Evolutionary conservation across 2,113 vertebrate genomes (phyloP), one percentile per base, ranked within the genome.

Genomic region (Dicaeum eximium): DNA sequence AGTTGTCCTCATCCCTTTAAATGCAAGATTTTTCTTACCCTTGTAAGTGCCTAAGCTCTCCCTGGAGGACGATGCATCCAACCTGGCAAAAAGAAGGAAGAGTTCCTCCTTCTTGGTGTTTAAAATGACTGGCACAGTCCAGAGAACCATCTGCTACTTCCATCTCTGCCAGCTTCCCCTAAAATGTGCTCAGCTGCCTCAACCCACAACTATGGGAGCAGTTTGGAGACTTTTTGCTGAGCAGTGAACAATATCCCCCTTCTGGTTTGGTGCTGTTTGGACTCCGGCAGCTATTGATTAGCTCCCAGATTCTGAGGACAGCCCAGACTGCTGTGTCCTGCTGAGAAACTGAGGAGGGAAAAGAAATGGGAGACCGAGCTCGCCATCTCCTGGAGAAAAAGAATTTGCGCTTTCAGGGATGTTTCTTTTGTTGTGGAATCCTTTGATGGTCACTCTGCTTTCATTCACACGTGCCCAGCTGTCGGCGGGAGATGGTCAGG

Each of bases 331-430:
- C 15, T 10, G 48, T 14, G 48, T 30, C 33, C 66, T n/a, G 45
- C 23, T 7, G 5, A 40, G 48, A 64, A 53, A 37, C 79, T 12
- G 45, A 12, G 5, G 27, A 40, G 42, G 48, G 33, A 64, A 40
- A 5, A 37, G 77, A 33, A 92, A 58, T 2, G 27, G 66, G 95
- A 96, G 83, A 58, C 64, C 91, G 80, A 91, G 95, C 57, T 86
- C 92, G 90, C 96, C 97, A 96, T 72, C 97, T 97, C 67, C 96
- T 95, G 97, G 96, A 58, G 4, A 53, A 93, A 91, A 80, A 37
- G 54, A 7, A 35, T 16, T 25, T 16, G 58, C 2, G 1, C 42
- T 33, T 33, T 44, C 70, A 57, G 77, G 14, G n/a, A 48, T 56
- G 54, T 54, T 86, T 57, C 18, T 30, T 66, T 48, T 60, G 45